A percentile compares a stretch with the other conserved stretches of the same genome.
Evolutionary conservation across 1,140 invertebrate genomes (phyloP).

Genomic region (Bombus consobrinus): DNA sequence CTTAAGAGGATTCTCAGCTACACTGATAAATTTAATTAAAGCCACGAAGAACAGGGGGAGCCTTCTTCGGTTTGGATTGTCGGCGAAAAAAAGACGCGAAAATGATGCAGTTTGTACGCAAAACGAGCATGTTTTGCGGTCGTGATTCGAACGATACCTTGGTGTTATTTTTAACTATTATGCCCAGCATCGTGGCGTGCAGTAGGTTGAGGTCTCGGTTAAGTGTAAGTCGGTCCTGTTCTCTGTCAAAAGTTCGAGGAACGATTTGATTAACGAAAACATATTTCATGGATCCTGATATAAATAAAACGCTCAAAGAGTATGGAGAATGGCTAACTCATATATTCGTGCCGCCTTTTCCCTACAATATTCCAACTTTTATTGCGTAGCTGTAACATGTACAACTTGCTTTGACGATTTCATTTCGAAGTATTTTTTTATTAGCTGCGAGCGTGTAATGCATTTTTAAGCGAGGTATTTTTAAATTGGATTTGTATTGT

Average conservation of each 20-base stretch:
- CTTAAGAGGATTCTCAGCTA: conserved; percentile 56
- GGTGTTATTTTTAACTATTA: conserved; percentile 65
- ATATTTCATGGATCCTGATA: neutral
- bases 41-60: neutral
- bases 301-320: neutral
- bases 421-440: neutral
- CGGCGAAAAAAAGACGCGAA: neutral
- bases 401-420: neutral
- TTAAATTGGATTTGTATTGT: no score
- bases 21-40: conserved; percentile 61
- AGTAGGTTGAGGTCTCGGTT: conserved; percentile 49
- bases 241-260: neutral
- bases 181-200: conserved; percentile 29
- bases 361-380: neutral
- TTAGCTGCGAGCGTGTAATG: no score
- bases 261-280: neutral
- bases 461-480: no score
- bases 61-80: neutral
- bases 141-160: conserved; percentile 45
- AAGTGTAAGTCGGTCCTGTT: conserved; percentile 26
- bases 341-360: neutral
- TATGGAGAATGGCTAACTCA: neutral
- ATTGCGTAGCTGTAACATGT: neutral
- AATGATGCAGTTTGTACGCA: neutral
- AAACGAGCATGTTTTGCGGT: neutral